These are phyloP conservation scores for Dicycla oo DNA, from an alignment of 2,888 invertebrate species.

Conservation along the genomic window DNA sequence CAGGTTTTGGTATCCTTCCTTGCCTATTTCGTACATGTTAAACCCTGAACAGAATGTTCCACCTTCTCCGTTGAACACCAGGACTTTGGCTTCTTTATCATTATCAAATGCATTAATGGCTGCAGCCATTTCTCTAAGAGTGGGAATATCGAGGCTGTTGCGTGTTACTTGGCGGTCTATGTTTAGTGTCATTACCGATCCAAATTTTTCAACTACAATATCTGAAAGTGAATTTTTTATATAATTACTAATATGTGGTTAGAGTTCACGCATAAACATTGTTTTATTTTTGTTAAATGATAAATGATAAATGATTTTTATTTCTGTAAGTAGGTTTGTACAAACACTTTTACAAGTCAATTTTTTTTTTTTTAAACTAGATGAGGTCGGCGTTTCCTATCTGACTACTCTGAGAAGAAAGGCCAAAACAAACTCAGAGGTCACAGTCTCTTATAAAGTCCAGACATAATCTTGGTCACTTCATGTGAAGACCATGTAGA, in stretches of 20 bases:
- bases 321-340: too few relatives aligned
- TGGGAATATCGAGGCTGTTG: constrained; percentile 94
- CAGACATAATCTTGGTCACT: too few relatives aligned
- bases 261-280: not conserved
- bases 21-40: constrained; percentile 94
- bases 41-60: constrained; percentile 98
- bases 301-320: too few relatives aligned
- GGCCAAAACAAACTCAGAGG: too few relatives aligned
- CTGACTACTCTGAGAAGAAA: too few relatives aligned
- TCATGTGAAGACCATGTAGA: too few relatives aligned
- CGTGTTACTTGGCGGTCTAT: constrained; percentile 96
- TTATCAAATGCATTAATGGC: constrained; percentile 95
- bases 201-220: constrained; percentile 91
- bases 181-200: constrained; percentile 94
- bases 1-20: constrained; percentile 81
- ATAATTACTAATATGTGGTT: not conserved
- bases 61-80: constrained; percentile 97
- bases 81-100: constrained; percentile 92
- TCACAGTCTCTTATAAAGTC: too few relatives aligned
- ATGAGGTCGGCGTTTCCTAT: too few relatives aligned
- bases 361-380: too few relatives aligned
- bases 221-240: constrained; percentile 69
- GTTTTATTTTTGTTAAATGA: not conserved
- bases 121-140: constrained; percentile 92
- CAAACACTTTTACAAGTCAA: too few relatives aligned